These are phyloP conservation scores for Engraulis encrasicolus DNA, from an alignment of 2,113 vertebrate species.

Conservation along the genomic window DNA sequence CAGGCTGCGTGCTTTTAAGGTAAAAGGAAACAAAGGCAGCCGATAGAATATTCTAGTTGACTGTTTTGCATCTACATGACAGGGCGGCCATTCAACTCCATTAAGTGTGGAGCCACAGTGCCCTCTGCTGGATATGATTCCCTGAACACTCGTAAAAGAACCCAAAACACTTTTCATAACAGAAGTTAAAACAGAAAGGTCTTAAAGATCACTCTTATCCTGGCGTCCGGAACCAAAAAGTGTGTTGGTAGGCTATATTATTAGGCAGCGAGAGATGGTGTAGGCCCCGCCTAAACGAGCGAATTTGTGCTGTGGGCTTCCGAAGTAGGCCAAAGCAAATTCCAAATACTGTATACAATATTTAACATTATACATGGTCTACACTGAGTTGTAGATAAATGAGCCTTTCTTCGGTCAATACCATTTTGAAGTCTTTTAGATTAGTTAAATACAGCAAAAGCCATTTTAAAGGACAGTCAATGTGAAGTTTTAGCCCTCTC, in stretches of 20 bases:
- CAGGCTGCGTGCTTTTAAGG: no score
- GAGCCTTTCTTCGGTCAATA: background rate
- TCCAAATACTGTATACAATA: no score
- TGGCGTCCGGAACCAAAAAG: no score
- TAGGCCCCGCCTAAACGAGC: no score
- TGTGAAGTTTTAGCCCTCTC: constrained; percentile 60
- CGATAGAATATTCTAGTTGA: background rate
- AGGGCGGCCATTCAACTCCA: background rate
- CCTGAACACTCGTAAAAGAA: background rate
- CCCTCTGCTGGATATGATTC: constrained; percentile 49
- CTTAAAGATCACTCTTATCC: background rate
- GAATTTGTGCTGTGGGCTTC: no score
- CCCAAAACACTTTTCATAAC: background rate
- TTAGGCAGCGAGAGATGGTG: no score
- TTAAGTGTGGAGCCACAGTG: constrained; percentile 35
- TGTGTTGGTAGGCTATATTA: no score
- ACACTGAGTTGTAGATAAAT: background rate
- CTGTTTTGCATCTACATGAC: background rate
- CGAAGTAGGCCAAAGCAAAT: no score
- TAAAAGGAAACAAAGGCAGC: no score
- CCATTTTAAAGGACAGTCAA: constrained; percentile 52
- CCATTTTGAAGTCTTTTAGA: background rate
- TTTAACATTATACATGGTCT: background rate
- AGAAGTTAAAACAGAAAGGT: background rate
- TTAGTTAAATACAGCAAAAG: background rate